phyloP scores from a whole-genome alignment of 2,888 invertebrate species.

The Ypsolopha sequella region DNA sequence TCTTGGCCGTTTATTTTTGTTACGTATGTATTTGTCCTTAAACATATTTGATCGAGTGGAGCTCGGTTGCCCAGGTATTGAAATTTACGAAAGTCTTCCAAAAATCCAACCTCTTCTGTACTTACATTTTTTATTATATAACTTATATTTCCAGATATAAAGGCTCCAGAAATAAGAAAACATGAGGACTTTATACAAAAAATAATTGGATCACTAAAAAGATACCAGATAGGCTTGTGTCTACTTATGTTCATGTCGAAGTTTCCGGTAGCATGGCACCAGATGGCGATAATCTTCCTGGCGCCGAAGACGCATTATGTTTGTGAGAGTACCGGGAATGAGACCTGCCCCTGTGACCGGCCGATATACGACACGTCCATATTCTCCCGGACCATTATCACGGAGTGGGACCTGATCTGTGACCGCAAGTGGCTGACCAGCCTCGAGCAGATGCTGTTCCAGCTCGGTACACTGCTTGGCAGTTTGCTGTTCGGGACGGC shows the following conservation, averaged over 20 bases:
- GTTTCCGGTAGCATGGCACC: constrained; percentile 61
- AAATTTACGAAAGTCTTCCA: no score
- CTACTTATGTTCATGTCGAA: constrained; percentile 46
- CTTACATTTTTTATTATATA: no score
- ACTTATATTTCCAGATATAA: constrained; percentile 19
- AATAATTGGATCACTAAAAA: constrained; percentile 61
- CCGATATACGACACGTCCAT: constrained; percentile 73
- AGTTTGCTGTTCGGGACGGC: constrained; percentile 80
- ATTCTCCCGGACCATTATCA: constrained; percentile 78
- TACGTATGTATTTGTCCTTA: no score
- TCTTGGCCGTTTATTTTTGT: no score
- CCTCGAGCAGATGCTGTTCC: constrained; percentile 80
- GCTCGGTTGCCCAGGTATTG: no score
- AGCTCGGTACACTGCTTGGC: constrained; percentile 80
- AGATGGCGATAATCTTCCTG: constrained; percentile 64
- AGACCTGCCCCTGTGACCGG: constrained; percentile 67
- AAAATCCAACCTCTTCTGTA: no score
- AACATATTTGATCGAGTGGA: no score
- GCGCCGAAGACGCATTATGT: constrained; percentile 47
- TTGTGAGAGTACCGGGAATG: constrained; percentile 25
- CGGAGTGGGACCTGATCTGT: constrained; percentile 84
- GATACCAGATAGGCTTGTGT: constrained; percentile 57
- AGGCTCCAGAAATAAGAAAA: constrained; percentile 13
- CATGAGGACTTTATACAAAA: constrained; percentile 42
- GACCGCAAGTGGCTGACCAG: constrained; percentile 73